phyloP scores from a whole-genome alignment of 2,797 vertebrate genomes.

The Macropodus opercularis region DNA sequence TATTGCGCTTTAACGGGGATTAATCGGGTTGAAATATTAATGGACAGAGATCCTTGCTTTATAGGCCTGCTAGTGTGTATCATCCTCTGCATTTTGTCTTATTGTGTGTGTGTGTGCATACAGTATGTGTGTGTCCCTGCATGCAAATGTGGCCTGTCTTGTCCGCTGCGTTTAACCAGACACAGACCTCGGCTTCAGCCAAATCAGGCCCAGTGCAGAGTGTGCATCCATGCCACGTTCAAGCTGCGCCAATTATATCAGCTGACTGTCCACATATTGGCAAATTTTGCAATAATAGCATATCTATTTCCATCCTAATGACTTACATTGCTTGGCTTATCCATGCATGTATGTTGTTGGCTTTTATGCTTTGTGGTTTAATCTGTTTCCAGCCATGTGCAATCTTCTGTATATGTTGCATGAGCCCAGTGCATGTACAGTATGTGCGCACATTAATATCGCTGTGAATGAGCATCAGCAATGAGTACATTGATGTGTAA shows the following conservation, averaged over 20 bases:
- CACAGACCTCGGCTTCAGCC: conserved; percentile 71
- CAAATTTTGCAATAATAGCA: conserved; percentile 75
- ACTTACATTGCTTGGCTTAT: conserved; percentile 79
- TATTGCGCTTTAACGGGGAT: conserved; percentile 46
- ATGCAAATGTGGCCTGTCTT: conserved; percentile 76
- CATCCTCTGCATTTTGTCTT: conserved; percentile 43
- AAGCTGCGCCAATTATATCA: conserved; percentile 80
- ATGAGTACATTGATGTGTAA: conserved; percentile 21
- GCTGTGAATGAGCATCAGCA: conserved; percentile 27
- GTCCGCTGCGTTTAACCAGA: conserved; percentile 76
- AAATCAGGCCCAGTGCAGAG: conserved; percentile 70
- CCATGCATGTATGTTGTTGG: conserved; percentile 73
- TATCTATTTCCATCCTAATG: conserved; percentile 83
- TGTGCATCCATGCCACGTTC: conserved; percentile 78
- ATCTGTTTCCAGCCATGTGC: conserved; percentile 65
- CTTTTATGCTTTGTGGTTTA: conserved; percentile 64
- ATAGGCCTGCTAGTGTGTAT: conserved; percentile 52
- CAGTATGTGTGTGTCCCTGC: conserved; percentile 39
- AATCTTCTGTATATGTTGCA: conserved; percentile 43
- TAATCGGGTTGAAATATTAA: conserved; percentile 54
- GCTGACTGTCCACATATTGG: conserved; percentile 72
- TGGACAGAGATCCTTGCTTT: conserved; percentile 41
- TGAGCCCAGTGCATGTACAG: not conserved
- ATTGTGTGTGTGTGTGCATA: conserved; percentile 25
- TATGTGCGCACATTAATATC: conserved; percentile 18